Base-by-base conservation (phyloP, 2,888 invertebrate genomes). In the Chloroclystis v-ata region DNA sequence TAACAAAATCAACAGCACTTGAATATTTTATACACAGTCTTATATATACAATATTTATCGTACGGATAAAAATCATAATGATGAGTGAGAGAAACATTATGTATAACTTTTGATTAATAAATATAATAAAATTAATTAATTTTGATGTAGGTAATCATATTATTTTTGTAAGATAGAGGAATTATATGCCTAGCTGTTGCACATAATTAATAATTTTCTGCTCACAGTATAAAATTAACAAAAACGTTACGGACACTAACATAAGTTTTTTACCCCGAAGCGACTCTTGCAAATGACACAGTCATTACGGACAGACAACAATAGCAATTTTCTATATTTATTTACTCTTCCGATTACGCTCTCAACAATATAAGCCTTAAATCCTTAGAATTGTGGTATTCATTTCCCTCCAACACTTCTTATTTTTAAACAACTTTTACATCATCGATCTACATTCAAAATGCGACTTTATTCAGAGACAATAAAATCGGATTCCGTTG, bases 301-400 rank as follows among this genome's bases (percentile, higher is more conserved):
- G 60, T 63, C 67, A 75, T 71, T 67, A 69, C 61, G 66, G 67
- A 61, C 66, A 63, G 60, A 67, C 63, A 66, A 71, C 70, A 74
- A 71, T 66, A 52, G 49, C 56, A 65, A 68, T 66, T 61, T 57
- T 69, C 63, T 67, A 69, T 78, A 77, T 79, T 78, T 86, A 86
- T 87, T 86, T 85, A 71, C 75, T 72, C 67, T 77, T 73, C 73
- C 74, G 75, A 84, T 82, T 80, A 81, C 76, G 67, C 78, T 78
- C 81, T 82, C 82, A 74, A 80, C 78, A 81, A 78, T 80, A 65
- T 85, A 84, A 85, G 80, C 84, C 69, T 76, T 83, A 83, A 86
- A 85, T 85, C 85, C 82, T 72, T 71, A 70, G 78, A 84, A 84
- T 85, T 86, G 86, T 77, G 85, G 86, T 86, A 87, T 86, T 85